Base-by-base conservation (phyloP, 2,113 vertebrate species). In the Oxyura jamaicensis region DNA sequence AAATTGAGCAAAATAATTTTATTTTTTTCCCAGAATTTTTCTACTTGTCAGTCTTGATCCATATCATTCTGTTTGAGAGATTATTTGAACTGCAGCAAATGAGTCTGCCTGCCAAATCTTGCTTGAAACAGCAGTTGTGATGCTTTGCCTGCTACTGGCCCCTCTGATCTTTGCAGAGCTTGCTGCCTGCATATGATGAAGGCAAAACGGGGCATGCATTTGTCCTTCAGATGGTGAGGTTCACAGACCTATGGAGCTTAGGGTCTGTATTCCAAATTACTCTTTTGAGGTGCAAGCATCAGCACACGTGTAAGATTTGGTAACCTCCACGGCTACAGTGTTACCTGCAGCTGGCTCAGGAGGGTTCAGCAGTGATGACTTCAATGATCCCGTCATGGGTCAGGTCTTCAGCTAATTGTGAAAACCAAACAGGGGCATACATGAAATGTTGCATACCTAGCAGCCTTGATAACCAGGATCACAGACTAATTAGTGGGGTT, bases 321-420 rank as follows among this genome's bases (percentile, higher is more conserved):
- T 25, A 50, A 19, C 41, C 20, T 36, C 42, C 41, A 16, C 22
- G 17, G 36, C 26, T 41, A 7, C 14, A 26, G n/a, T 4, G 9
- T 35, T 23, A 33, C 65, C 58, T 65, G 25, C 29, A 4, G 26
- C 3, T 53, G 8, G 22, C 35, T 39, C 13, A 11, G 67, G 29
- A 62, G 44, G 26, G 21, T 62, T 67, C 84, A 69, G 58, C 62
- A 72, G 46, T 58, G 2, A 53, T 73, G 33, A 25, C 1, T 83
- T 6, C 3, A 0, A 5, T 5, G 17, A 52, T 31, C n/a, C 33
- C 0, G 0, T 9, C 12, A 25, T 28, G 17, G 36, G 25, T 82
- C 60, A 68, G 60, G 46, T 75, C 62, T 75, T 86, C 35, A 94
- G 25, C 59, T 80, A 56, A 62, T 13, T 80, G 28, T 31, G 46